These are phyloP conservation scores for Merodon equestris DNA, from an alignment of 2,888 invertebrate species.

Conservation along the genomic window DNA sequence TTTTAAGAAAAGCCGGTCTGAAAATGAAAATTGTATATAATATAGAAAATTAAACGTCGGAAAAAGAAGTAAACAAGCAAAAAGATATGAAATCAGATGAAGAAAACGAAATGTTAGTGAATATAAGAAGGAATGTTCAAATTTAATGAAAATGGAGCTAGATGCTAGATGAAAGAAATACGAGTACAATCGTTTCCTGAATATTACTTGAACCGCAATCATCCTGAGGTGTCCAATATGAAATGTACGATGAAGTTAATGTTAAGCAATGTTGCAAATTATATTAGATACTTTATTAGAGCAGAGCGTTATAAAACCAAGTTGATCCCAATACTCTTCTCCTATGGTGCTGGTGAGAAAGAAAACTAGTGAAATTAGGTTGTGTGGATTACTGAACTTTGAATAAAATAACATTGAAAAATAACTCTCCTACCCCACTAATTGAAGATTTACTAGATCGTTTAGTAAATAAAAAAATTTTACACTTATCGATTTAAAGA, in stretches of 20 bases:
- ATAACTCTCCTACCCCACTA: constrained; percentile 49
- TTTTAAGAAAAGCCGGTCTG: neutral
- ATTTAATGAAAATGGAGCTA: neutral
- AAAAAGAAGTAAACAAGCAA: neutral
- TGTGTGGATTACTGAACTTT: constrained; percentile 33
- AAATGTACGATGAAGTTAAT: neutral
- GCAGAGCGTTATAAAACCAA: constrained; percentile 26
- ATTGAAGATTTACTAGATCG: constrained; percentile 51
- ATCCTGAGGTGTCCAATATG: neutral
- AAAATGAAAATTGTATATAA: neutral
- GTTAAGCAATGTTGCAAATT: neutral
- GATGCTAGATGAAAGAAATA: neutral
- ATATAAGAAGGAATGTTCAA: neutral
- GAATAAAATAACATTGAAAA: constrained; percentile 33
- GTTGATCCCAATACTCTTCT: constrained; percentile 42
- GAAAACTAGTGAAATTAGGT: constrained; percentile 29
- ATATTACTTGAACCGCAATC: neutral
- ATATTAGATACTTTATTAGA: neutral
- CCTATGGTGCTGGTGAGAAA: constrained; percentile 36
- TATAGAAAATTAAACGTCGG: neutral
- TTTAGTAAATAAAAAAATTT: constrained; percentile 62
- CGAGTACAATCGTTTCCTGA: neutral
- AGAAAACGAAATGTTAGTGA: no score
- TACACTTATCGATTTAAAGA: constrained; percentile 54
- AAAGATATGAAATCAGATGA: no score